Conservation (phyloP, 1,140 invertebrate genomes). For the Belonocnema kinseyi region DNA sequence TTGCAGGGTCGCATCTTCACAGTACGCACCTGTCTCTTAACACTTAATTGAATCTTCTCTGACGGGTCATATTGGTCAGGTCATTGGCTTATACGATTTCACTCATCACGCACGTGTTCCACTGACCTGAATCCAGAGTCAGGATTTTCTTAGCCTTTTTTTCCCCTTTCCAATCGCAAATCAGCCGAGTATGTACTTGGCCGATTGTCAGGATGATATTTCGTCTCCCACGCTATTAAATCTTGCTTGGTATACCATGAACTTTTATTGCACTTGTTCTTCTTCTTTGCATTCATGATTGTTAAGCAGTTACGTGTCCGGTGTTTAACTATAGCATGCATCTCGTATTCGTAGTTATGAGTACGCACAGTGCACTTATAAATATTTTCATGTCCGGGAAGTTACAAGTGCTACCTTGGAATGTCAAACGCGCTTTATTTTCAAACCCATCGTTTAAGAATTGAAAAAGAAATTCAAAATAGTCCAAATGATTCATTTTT, state of each 20-base stretch:
- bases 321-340: constrained; percentile 10
- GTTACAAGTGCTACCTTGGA: neutral
- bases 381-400: neutral
- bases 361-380: neutral
- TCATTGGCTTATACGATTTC: constrained; percentile 71
- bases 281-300: constrained; percentile 17
- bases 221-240: constrained; percentile 43
- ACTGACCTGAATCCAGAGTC: constrained; percentile 69
- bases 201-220: constrained; percentile 41
- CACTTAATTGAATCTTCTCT: neutral
- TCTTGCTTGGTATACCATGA: neutral
- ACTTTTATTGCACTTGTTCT: constrained; percentile 5
- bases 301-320: constrained; percentile 21
- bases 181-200: constrained; percentile 41
- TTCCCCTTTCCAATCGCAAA: constrained; percentile 46
- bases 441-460: no score
- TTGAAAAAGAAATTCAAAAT: no score
- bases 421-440: no score
- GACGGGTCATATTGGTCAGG: constrained; percentile 52
- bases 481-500: no score
- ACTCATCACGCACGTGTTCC: constrained; percentile 61
- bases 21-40: constrained; percentile 14
- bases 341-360: neutral
- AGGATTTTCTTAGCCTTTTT: constrained; percentile 42
- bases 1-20: neutral